Evolutionary conservation across 1,140 invertebrate genomes (phyloP).

Genomic region (Aradophagus sp.): DNA sequence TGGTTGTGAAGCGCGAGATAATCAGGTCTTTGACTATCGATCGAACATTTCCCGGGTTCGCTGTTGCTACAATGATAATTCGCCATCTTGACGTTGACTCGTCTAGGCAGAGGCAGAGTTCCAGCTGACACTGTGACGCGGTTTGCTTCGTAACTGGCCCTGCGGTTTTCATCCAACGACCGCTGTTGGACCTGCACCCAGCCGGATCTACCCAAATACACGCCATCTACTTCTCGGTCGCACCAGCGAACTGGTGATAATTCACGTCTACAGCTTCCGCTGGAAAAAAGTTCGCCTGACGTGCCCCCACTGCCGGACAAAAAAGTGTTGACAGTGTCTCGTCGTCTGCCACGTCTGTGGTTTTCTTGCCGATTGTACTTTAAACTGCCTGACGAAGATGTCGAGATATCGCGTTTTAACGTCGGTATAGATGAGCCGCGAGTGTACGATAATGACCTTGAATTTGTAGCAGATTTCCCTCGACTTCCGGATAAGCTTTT

Average conservation of each 20-base stretch:
- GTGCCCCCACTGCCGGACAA: constrained; percentile 69
- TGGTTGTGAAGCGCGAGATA: constrained; percentile 69
- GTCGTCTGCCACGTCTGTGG: constrained; percentile 61
- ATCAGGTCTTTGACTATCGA: constrained; percentile 67
- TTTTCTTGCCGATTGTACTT: constrained; percentile 61
- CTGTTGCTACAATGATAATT: constrained; percentile 77
- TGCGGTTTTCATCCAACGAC: constrained; percentile 76
- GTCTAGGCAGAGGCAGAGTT: constrained; percentile 66
- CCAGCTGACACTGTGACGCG: constrained; percentile 54
- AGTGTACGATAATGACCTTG: constrained; percentile 57
- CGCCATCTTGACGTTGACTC: constrained; percentile 74
- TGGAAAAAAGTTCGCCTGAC: constrained; percentile 71
- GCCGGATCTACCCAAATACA: constrained; percentile 77
- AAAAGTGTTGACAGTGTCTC: constrained; percentile 62
- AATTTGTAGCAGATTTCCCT: constrained; percentile 51
- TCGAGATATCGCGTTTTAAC: constrained; percentile 65
- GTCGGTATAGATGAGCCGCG: constrained; percentile 67
- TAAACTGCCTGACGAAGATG: constrained; percentile 56
- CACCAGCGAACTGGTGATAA: constrained; percentile 79
- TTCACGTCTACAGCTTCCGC: constrained; percentile 73
- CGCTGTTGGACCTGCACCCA: constrained; percentile 79
- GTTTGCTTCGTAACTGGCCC: constrained; percentile 69
- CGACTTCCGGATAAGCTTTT: constrained; percentile 62
- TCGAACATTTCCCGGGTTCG: constrained; percentile 73
- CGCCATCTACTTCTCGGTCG: constrained; percentile 78